Evolutionary conservation across 2,888 invertebrate genomes (phyloP), one percentile per base, ranked within the genome.

Genomic region (Zygogramma bicolorata): DNA sequence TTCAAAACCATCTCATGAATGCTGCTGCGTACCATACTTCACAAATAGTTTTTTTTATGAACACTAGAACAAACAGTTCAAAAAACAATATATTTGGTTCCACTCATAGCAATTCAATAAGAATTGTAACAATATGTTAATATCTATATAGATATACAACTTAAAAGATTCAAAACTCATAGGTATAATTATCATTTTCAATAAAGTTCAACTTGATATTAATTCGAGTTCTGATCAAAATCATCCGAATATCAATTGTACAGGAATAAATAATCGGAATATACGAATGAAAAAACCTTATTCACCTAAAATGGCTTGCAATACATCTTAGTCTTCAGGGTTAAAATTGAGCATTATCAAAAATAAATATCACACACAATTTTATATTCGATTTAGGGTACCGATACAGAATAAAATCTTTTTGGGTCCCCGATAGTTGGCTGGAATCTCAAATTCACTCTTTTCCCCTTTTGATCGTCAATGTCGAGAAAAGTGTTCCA

Each of bases 401-500:
- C 91, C 71, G 88, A 92, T 3, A 95, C 92, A 31, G 93, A 91
- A 78, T 93, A 86, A 85, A 95, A 96, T 87, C 93, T 91, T 77
- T 93, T 91, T 22, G 94, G 93, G 86, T 95, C 94, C 0, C 95
- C 95, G 49, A 93, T 90, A 88, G 93, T 94, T 0, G 95, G 95
- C 78, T 93, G 92, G 80, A 95, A 93, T 81, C 94, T 90, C 79
- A 96, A 90, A 81, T 94, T 93, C 0, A 95, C 93, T 87, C 93
- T 92, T 38, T 90, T 90, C 13, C 87, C 88, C 42, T 91, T 93
- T 22, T 93, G 93, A 77, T 91, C 91, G 10, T 95, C 95, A 3
- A 95, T 95, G 86, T 95, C 95, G 18, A 95, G 88, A 82, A 96
- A 96, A 66, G 93, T 91, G 82, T 96, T 95, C 95, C 95, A 95